A percentile compares a stretch with the other conserved stretches of the same genome.
Evolutionary conservation across 23 tunicate genomes (phyloP).

Genomic region (Styela clava): DNA sequence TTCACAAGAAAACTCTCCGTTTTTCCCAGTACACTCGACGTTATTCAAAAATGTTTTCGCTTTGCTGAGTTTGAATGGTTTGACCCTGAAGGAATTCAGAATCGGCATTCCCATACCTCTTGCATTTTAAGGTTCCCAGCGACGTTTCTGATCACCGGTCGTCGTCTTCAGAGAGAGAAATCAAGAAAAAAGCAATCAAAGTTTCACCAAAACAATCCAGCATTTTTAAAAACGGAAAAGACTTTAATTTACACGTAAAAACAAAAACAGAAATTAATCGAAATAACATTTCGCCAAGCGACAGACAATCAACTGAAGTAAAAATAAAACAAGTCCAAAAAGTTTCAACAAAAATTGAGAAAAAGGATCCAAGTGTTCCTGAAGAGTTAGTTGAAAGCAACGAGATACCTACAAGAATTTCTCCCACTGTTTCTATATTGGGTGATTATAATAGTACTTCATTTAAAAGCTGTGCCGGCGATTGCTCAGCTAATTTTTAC

Average conservation of each 20-base stretch:
- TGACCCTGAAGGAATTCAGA: too few relatives aligned
- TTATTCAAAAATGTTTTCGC: too few relatives aligned
- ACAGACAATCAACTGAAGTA: background rate
- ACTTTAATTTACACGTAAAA: background rate
- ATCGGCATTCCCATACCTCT: too few relatives aligned
- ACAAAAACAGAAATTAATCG: background rate
- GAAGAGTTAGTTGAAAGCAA: background rate
- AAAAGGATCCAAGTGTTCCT: background rate
- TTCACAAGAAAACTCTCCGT: too few relatives aligned
- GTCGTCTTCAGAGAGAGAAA: background rate
- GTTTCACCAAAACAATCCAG: background rate
- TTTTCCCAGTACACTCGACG: too few relatives aligned
- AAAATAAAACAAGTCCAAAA: background rate
- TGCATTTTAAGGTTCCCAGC: background rate
- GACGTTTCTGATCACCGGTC: background rate
- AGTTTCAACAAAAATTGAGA: background rate
- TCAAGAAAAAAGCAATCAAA: background rate
- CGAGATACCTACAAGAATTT: background rate
- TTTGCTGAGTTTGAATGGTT: too few relatives aligned
- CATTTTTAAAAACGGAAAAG: background rate
- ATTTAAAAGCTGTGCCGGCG: background rate
- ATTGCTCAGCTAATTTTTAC: constrained; percentile 5
- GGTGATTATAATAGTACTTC: background rate
- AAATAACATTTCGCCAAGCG: background rate
- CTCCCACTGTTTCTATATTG: constrained; percentile 1